phyloP scores from a whole-genome alignment of 2,888 invertebrate species.

The Chloroclysta siterata region DNA sequence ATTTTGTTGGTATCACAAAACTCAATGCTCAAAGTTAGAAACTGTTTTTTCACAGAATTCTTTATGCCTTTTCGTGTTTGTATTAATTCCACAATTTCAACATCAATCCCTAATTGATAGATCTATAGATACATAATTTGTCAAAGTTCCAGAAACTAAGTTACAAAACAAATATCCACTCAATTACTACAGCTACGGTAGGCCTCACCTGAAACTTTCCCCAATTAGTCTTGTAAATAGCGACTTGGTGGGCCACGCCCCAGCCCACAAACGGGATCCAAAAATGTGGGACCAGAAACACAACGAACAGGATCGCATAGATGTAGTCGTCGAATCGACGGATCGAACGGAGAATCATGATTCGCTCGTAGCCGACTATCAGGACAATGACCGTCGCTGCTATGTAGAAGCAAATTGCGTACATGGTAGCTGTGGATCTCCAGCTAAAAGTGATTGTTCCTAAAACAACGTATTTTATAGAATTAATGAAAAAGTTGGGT shows the following conservation, averaged over 20 bases:
- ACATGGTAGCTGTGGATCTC: conserved; percentile 86
- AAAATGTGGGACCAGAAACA: conserved; percentile 88
- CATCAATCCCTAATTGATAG: conserved; percentile 5
- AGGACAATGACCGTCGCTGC: conserved; percentile 84
- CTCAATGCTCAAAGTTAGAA: too few species aligned
- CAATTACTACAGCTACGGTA: conserved; percentile 20
- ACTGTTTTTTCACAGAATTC: too few species aligned
- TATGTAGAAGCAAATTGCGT: conserved; percentile 87
- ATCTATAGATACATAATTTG: conserved; percentile 2
- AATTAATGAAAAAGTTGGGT: neutral
- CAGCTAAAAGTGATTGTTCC: conserved; percentile 87
- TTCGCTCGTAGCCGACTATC: conserved; percentile 86
- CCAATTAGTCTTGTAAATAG: conserved; percentile 89
- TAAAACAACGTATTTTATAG: conserved; percentile 35
- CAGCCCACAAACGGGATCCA: conserved; percentile 89
- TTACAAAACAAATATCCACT: conserved; percentile 30
- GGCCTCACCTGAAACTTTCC: conserved; percentile 86
- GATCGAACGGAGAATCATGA: conserved; percentile 85
- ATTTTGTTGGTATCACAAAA: neutral
- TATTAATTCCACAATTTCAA: conserved; percentile 10
- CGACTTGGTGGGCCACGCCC: conserved; percentile 88
- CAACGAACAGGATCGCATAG: conserved; percentile 87
- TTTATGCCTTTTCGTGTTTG: neutral
- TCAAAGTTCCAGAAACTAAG: conserved; percentile 47
- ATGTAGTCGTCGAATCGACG: conserved; percentile 89